Evolutionary conservation across 2,888 invertebrate genomes (phyloP).

Genomic region (Heterodera filipjevi): DNA sequence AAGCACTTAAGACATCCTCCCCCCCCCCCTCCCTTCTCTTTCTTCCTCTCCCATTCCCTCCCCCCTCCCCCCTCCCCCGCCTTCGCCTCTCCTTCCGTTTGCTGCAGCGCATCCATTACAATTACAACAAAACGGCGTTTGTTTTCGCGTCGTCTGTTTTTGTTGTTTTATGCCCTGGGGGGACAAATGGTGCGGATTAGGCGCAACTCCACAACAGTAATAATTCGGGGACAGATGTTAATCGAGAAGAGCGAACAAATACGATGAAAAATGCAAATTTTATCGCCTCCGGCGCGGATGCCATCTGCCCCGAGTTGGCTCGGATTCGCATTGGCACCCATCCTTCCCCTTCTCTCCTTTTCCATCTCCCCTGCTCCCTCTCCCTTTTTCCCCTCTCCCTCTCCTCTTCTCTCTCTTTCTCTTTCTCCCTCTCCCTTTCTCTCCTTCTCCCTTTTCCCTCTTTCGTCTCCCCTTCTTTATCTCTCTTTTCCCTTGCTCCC

Average conservation of each 20-base stretch:
- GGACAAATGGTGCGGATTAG: background rate
- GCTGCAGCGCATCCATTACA: background rate
- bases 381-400: background rate
- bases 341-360: background rate
- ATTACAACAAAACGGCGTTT: slow-evolving; percentile 14
- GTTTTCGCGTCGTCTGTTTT: slow-evolving; percentile 15
- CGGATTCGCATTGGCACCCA: too few relatives aligned
- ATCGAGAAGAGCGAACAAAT: background rate
- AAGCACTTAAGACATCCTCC: background rate
- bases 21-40: background rate
- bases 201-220: slow-evolving; percentile 1
- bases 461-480: too few relatives aligned
- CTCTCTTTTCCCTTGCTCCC: too few relatives aligned
- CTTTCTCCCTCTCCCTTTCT: background rate
- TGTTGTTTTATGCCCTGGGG: slow-evolving; percentile 1
- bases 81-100: too few relatives aligned
- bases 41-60: background rate
- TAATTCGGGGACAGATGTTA: background rate
- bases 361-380: too few relatives aligned
- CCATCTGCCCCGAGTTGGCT: background rate
- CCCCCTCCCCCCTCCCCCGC: background rate
- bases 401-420: too few relatives aligned
- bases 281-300: slow-evolving; percentile 6
- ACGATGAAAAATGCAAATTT: slow-evolving; percentile 1
- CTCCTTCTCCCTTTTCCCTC: too few relatives aligned